These are phyloP conservation scores for Capitella teleta DNA, from an alignment of 1,140 invertebrate species.

Conservation along the genomic window DNA sequence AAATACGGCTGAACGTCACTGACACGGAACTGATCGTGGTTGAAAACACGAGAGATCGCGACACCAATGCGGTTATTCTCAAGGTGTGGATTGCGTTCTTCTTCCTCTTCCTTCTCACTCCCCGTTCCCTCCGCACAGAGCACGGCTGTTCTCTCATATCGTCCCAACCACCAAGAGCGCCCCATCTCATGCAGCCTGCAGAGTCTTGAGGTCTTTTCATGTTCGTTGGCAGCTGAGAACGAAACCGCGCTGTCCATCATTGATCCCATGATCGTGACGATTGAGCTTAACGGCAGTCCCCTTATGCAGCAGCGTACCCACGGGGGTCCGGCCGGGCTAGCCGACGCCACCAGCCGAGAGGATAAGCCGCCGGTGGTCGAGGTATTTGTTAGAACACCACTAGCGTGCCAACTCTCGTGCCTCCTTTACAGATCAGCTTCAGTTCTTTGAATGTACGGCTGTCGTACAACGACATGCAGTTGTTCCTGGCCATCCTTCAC, in stretches of 20 bases:
- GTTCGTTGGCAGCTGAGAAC: conserved; percentile 78
- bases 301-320: conserved; percentile 15
- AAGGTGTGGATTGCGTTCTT: too few relatives aligned
- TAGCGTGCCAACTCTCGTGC: too few relatives aligned
- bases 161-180: conserved; percentile 55
- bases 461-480: conserved; percentile 86
- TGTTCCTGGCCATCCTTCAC: conserved; percentile 78
- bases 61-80: conserved; percentile 85
- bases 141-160: conserved; percentile 74
- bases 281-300: conserved; percentile 36
- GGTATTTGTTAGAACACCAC: too few relatives aligned
- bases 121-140: conserved; percentile 51
- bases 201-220: conserved; percentile 86
- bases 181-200: conserved; percentile 77
- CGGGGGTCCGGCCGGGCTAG: conserved; percentile 27
- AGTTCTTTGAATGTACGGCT: conserved; percentile 62
- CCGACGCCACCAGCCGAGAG: conserved; percentile 39
- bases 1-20: conserved; percentile 85
- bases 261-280: conserved; percentile 71
- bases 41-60: conserved; percentile 73
- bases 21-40: conserved; percentile 90
- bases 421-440: conserved; percentile 22
- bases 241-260: conserved; percentile 93
- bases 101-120: background rate
- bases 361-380: conserved; percentile 28